Conservation (phyloP, 2,888 invertebrate species). For the Megastigmus dorsalis region DNA sequence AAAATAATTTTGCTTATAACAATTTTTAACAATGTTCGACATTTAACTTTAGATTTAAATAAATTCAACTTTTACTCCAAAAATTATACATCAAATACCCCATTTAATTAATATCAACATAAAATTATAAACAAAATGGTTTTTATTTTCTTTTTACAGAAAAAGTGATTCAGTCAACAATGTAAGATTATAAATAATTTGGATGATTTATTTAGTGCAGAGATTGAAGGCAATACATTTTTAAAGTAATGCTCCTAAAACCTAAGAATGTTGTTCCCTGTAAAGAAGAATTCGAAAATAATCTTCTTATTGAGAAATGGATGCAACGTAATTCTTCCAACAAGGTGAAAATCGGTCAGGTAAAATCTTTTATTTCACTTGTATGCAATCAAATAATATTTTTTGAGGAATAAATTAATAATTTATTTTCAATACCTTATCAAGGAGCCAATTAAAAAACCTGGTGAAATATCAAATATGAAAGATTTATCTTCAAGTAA, state of each 20-base stretch:
- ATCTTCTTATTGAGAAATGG: conserved; percentile 46
- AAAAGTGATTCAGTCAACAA: no score
- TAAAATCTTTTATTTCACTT: conserved; percentile 14
- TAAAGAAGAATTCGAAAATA: conserved; percentile 41
- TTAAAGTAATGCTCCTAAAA: conserved; percentile 41
- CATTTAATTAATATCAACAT: background rate
- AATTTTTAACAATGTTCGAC: no score
- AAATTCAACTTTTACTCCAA: no score
- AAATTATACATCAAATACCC: no score
- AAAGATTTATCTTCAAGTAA: background rate
- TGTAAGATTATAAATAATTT: no score
- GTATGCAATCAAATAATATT: background rate
- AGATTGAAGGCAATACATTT: background rate
- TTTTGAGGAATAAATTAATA: background rate
- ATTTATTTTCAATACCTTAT: conserved; percentile 7
- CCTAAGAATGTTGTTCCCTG: background rate
- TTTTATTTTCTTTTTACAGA: background rate
- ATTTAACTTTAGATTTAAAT: no score
- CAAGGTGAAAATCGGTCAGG: conserved; percentile 30
- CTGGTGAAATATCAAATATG: background rate
- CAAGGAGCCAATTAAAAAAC: background rate
- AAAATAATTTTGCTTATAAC: no score
- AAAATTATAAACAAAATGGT: background rate
- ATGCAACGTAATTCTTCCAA: conserved; percentile 38
- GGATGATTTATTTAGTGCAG: no score